Evolutionary conservation across 1,140 invertebrate genomes (phyloP), one percentile per base, ranked within the genome.

Genomic region (Ceratosolen fusciceps): DNA sequence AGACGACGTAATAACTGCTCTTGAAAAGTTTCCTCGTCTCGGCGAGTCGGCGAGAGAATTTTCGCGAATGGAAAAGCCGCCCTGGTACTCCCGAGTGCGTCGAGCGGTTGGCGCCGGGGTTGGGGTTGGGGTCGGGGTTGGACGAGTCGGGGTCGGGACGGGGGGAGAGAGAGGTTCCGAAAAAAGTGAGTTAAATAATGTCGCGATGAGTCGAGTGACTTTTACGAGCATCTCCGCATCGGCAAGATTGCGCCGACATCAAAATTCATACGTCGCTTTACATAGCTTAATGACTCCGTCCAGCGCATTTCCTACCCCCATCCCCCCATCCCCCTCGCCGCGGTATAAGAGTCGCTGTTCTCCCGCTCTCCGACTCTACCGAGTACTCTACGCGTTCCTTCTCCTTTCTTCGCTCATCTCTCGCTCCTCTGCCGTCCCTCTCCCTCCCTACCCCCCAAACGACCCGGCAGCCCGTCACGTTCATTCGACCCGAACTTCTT

Each of bases 211-310:
- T 73, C 19, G 31, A 73, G 71, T 73, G 52, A 73, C 71, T 73
- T 54, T 73, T 56, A 29, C 34, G 1, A 24, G 74, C 26, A 2
- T 26, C 19, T 31, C 60, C 21, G 9, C 52, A 16, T 49, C 10
- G n/a, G 62, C 12, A 29, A 37, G 34, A 49, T 54, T 0, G 19
- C 2, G 39, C 19, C 47, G n/a, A 1, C 29, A 80, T 81, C 74
- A 81, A 83, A 83, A 83, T 83, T 83, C 77, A 81, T 81, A 79
- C 74, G 75, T 52, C 74, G 77, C 82, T 65, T 81, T 83, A 81
- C 81, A 43, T 65, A 67, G 52, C 68, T 77, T 83, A 81, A 81
- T 83, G 79, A 83, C 82, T 81, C 68, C 31, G 56, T 49, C 9
- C 39, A 14, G 9, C 24, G 16, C 16, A 60, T 37, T 60, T 74